Percentiles rank a stretch among this genome's conserved stretches.
These are phyloP conservation scores for Cyclina sinensis DNA, from an alignment of 1,140 invertebrate species.

Conservation along the genomic window DNA sequence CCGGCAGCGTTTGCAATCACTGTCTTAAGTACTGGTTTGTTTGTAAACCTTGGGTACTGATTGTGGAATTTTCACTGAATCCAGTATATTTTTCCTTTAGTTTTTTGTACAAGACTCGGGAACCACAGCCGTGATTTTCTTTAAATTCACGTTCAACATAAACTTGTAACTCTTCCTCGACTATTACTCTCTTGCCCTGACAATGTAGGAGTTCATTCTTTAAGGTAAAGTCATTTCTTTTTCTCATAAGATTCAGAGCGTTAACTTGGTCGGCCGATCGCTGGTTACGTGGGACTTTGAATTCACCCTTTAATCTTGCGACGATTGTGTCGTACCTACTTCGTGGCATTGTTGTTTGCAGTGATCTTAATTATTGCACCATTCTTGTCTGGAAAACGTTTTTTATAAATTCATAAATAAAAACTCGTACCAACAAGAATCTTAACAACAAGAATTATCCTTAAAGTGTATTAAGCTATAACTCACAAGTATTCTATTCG, in stretches of 20 bases:
- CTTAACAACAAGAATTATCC: too few species aligned
- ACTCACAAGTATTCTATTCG: too few species aligned
- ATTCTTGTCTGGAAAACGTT: too few species aligned
- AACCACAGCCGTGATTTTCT: background rate
- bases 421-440: too few species aligned
- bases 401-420: too few species aligned
- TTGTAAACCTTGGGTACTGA: conserved; percentile 12
- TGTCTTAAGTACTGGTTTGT: background rate
- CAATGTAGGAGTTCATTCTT: background rate
- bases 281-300: background rate
- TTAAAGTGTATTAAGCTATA: too few species aligned
- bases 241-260: background rate
- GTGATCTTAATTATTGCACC: too few species aligned
- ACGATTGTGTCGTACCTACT: background rate
- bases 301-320: background rate
- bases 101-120: conserved; percentile 25
- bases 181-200: background rate
- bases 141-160: background rate
- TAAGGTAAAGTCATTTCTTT: background rate
- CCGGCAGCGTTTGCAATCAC: background rate
- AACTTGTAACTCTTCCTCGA: background rate
- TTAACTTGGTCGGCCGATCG: background rate
- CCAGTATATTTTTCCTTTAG: conserved; percentile 5
- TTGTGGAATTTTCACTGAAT: conserved; percentile 13
- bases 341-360: too few species aligned